Evolutionary conservation across 1,140 invertebrate species (phyloP), one percentile per base, ranked within the genome.

Genomic region (Neelides sp.): DNA sequence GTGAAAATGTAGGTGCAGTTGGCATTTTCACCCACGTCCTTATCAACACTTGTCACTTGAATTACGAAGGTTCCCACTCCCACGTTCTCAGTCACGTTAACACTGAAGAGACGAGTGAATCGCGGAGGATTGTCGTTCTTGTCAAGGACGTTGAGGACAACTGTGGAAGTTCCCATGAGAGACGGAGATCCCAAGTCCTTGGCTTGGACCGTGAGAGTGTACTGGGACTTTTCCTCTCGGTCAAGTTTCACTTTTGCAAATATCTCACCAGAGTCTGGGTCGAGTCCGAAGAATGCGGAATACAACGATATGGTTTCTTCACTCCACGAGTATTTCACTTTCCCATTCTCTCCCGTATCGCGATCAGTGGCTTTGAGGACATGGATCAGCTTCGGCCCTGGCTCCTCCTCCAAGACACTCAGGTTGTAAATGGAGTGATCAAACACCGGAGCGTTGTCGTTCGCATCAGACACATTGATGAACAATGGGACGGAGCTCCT

Each of bases 101-200:
- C 85, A 62, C 83, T 90, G 65, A 93, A 95, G 0, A 94, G 68
- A 40, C 89, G 70, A 1, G 89, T 93, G 65, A 97, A 97, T 52
- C 83, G 74, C 0, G 92, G 91, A 8, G 87, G 85, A 67, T 94
- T 93, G 66, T 97, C 92, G 69, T 97, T 96, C 66, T 90, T 90
- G 64, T 96, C 90, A 15, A 83, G 64, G 13, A 96, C 78, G 4
- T 78, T 84, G 0, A 96, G 73, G 13, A 86, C 63, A 1, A 96
- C 82, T 24, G 83, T 89, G 0, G 89, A 79, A 0, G 83, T 82
- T 7, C 90, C 87, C 1, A 84, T 83, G 37, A 87, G 66, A 46
- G 78, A 75, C 0, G 88, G 86, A 27, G 75, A 73, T 1, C 92
- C 91, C 62, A 87, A 78, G 68, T 97, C 92, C 1, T 82, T 70